Conservation (phyloP, 2,797 vertebrate genomes). For the Hirundo rustica region DNA sequence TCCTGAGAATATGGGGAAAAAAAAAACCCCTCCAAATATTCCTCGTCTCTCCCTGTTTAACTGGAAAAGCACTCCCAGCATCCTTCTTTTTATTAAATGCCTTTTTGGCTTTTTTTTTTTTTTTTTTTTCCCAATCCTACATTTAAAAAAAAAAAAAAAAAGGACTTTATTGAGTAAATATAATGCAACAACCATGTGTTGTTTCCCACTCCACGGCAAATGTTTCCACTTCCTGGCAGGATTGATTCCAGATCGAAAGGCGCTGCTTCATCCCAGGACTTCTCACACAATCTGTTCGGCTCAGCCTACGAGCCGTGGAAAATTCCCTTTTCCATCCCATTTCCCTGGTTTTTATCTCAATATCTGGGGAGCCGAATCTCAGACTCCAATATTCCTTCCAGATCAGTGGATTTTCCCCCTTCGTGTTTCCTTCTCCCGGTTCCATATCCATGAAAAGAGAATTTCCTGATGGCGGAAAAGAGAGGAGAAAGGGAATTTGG, state of each 20-base stretch:
- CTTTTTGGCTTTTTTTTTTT: not conserved
- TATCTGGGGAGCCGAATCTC: not conserved
- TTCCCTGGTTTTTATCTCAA: not conserved
- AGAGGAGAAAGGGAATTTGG: not conserved
- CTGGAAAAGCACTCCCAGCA: conserved; percentile 12
- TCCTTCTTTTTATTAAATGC: conserved; percentile 56
- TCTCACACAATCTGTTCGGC: conserved; percentile 4
- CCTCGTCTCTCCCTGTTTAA: not conserved
- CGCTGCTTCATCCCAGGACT: not conserved
- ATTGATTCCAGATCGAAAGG: conserved; percentile 67
- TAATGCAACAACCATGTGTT: conserved; percentile 66
- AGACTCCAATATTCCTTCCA: not conserved
- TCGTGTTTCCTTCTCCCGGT: not conserved
- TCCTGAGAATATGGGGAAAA: not conserved
- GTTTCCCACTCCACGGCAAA: conserved; percentile 55
- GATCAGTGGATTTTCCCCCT: not conserved
- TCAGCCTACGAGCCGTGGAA: not conserved
- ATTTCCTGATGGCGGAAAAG: not conserved
- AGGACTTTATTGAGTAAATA: conserved; percentile 55
- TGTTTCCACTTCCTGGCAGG: conserved; percentile 55
- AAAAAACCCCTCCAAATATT: not conserved
- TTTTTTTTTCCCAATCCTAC: not conserved
- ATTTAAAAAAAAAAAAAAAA: conserved; percentile 51
- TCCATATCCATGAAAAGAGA: not conserved
- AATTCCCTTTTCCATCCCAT: not conserved